phyloP scores from a whole-genome alignment of 2,797 vertebrate genomes.

The Linurgus olivaceus region DNA sequence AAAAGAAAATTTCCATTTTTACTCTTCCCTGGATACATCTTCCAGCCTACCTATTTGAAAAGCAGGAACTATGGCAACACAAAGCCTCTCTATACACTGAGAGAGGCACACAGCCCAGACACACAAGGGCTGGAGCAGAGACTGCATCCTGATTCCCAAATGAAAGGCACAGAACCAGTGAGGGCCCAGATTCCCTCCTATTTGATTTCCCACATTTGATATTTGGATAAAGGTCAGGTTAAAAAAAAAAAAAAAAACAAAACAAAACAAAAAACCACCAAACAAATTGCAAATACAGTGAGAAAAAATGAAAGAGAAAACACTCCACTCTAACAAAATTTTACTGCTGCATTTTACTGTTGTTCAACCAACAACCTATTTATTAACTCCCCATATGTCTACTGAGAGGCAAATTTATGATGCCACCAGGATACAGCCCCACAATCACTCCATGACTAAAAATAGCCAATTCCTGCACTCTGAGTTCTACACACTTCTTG shows the following conservation, averaged over 20 bases:
- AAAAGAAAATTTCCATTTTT: background rate
- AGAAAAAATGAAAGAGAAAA: background rate
- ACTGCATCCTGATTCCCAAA: background rate
- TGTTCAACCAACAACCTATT: background rate
- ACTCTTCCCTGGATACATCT: background rate
- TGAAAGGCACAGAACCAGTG: background rate
- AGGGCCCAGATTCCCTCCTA: background rate
- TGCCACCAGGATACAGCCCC: background rate
- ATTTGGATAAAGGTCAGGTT: background rate
- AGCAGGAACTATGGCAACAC: background rate
- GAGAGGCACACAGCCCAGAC: background rate
- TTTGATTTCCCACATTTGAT: background rate
- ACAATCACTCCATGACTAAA: background rate
- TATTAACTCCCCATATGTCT: background rate
- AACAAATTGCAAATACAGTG: background rate
- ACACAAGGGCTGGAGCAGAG: background rate
- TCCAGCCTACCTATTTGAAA: background rate
- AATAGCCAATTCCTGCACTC: background rate
- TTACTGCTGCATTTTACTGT: background rate
- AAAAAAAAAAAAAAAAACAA: background rate
- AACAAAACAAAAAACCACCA: background rate
- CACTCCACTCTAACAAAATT: background rate
- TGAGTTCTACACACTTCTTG: background rate
- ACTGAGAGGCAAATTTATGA: background rate
- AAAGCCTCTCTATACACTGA: background rate